Percentiles rank a stretch among this genome's conserved stretches.
phyloP scores from a whole-genome alignment of 2,113 vertebrate species.

The Pseudopodoces humilis region DNA sequence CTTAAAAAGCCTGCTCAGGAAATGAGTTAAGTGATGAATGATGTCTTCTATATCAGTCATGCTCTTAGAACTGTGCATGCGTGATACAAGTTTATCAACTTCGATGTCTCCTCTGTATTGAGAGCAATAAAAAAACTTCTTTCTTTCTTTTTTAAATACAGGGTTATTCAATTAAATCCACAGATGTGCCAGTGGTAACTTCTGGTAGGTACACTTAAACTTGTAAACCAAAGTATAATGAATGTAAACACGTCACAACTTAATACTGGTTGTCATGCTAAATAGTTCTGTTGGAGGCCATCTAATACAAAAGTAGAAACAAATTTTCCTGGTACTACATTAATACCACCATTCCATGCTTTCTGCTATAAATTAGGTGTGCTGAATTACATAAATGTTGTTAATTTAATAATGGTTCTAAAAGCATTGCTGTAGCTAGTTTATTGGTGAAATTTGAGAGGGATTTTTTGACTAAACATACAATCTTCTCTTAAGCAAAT shows the following conservation, averaged over 20 bases:
- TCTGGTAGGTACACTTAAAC: slow-evolving; percentile 63
- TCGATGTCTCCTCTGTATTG: background rate
- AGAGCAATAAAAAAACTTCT: background rate
- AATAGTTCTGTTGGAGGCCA: background rate
- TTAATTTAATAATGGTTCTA: background rate
- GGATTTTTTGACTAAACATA: background rate
- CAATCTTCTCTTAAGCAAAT: background rate
- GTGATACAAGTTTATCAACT: background rate
- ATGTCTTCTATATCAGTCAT: background rate
- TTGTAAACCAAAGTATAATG: background rate
- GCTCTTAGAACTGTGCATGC: background rate
- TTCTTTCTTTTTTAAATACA: slow-evolving; percentile 47
- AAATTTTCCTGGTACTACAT: background rate
- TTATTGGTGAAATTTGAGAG: background rate
- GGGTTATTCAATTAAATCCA: slow-evolving; percentile 45
- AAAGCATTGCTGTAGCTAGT: background rate
- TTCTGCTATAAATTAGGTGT: background rate
- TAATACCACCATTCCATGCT: background rate
- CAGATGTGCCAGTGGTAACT: background rate
- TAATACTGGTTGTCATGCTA: background rate
- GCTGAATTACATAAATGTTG: background rate
- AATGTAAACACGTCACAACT: background rate
- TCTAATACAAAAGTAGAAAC: background rate
- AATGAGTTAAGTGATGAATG: background rate
- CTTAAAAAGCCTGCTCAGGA: background rate